These are phyloP conservation scores for Bembecia ichneumoniformis DNA, from an alignment of 2,888 invertebrate genomes.

Conservation along the genomic window DNA sequence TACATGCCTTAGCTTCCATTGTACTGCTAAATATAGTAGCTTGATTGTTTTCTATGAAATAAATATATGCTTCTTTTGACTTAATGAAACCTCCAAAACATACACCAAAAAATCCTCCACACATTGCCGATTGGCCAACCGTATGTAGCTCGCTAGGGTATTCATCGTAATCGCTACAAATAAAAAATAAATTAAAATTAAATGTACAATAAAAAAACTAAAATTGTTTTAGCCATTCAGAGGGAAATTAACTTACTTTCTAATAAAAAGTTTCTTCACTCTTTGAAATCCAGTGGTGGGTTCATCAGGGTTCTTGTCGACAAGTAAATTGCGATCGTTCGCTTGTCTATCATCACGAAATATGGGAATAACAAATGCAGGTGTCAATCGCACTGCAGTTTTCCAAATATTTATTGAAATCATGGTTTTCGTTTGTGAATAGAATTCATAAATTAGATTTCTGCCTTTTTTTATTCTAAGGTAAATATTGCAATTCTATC, in stretches of 20 bases:
- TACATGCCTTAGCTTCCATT: slow-evolving; percentile 76
- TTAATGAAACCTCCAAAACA: slow-evolving; percentile 76
- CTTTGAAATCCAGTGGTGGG: slow-evolving; percentile 59
- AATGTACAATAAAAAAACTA: background rate
- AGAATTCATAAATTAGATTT: background rate
- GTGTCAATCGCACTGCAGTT: slow-evolving; percentile 36
- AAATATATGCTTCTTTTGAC: slow-evolving; percentile 73
- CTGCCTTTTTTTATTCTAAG: too few relatives aligned
- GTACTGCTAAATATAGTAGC: slow-evolving; percentile 78
- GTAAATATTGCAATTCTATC: too few relatives aligned
- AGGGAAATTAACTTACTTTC: slow-evolving; percentile 44
- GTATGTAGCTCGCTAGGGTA: slow-evolving; percentile 75
- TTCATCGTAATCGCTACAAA: slow-evolving; percentile 76
- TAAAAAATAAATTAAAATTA: slow-evolving; percentile 1
- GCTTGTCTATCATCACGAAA: slow-evolving; percentile 19
- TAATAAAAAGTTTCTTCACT: slow-evolving; percentile 57
- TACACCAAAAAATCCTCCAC: slow-evolving; percentile 76
- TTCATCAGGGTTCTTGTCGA: slow-evolving; percentile 3
- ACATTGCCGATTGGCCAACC: slow-evolving; percentile 70
- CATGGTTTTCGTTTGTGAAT: background rate
- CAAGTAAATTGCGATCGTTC: slow-evolving; percentile 31
- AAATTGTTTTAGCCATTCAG: background rate
- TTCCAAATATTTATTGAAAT: slow-evolving; percentile 26
- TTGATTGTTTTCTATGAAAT: slow-evolving; percentile 82
- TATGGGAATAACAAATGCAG: slow-evolving; percentile 34